Conservation (phyloP, 2,797 vertebrate species). For the Sternotherus odoratus region DNA sequence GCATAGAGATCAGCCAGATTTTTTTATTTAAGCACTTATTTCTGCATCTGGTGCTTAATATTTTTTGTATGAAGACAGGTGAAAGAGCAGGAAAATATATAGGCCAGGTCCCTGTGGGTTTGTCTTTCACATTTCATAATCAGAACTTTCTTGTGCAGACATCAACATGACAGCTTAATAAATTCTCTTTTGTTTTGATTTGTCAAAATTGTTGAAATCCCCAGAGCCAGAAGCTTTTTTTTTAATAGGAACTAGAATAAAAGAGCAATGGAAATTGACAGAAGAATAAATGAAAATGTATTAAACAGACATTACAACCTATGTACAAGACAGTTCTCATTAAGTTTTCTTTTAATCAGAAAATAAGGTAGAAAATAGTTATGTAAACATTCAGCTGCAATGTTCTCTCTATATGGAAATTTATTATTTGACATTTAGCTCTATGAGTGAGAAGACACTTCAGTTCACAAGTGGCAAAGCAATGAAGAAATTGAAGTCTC, state of each 20-base stretch:
- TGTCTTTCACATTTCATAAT: constrained; percentile 23
- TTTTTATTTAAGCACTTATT: neutral
- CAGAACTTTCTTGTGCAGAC: neutral
- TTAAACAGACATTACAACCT: neutral
- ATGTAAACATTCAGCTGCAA: neutral
- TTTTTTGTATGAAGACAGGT: neutral
- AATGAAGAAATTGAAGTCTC: neutral
- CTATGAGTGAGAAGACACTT: constrained; percentile 4
- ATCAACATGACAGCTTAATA: neutral
- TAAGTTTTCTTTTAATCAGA: neutral
- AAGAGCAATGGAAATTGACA: neutral
- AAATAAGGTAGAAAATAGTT: neutral
- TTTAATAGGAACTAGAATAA: neutral
- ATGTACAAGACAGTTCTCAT: neutral
- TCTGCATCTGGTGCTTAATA: neutral
- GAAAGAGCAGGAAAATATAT: neutral
- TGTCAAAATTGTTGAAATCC: constrained; percentile 34
- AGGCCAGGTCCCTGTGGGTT: neutral
- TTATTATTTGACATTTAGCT: constrained; percentile 16
- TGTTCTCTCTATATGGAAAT: neutral
- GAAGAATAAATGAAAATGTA: neutral
- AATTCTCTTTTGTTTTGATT: constrained; percentile 29
- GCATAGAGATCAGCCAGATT: neutral
- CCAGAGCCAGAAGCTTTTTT: neutral
- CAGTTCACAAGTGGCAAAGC: neutral